A percentile compares a stretch with the other conserved stretches of the same genome.
Conservation (phyloP, 1,140 invertebrate genomes). For the Helicorthomorpha holstii region DNA sequence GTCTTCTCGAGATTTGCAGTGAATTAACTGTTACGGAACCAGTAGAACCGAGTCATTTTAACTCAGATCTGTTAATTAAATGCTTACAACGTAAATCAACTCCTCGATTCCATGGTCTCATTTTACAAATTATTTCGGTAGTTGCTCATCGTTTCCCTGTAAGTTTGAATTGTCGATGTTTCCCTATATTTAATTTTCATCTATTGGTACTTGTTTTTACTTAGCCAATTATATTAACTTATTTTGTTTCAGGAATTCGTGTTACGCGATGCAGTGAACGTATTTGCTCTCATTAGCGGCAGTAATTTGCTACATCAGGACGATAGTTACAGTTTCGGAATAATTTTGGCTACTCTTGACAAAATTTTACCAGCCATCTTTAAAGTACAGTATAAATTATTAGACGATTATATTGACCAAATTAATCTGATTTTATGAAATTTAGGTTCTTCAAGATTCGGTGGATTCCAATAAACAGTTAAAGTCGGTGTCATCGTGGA, state of each 20-base stretch:
- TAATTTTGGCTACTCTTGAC: slow-evolving; percentile 76
- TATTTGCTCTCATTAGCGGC: not conserved
- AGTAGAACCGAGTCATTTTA: not conserved
- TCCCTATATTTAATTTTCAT: too few species aligned
- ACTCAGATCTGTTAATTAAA: not conserved
- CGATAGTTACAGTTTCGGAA: slow-evolving; percentile 82
- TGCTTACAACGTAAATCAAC: not conserved
- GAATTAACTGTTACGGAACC: too few species aligned
- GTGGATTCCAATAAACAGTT: not conserved
- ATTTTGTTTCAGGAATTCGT: not conserved
- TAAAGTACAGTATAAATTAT: slow-evolving; percentile 17
- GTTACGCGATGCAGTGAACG: not conserved
- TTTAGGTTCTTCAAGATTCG: slow-evolving; percentile 9
- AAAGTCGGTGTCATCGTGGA: slow-evolving; percentile 37
- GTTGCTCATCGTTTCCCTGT: not conserved
- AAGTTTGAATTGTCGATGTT: too few species aligned
- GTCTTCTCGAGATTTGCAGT: too few species aligned
- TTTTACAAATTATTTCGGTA: not conserved
- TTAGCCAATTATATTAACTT: not conserved
- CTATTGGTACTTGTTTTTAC: not conserved
- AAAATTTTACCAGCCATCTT: slow-evolving; percentile 73
- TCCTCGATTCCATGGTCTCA: not conserved
- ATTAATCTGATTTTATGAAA: not conserved
- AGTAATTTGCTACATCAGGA: slow-evolving; percentile 31
- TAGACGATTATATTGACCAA: not conserved